phyloP scores from a whole-genome alignment of 2,113 vertebrate species.

The Poecilia latipinna region DNA sequence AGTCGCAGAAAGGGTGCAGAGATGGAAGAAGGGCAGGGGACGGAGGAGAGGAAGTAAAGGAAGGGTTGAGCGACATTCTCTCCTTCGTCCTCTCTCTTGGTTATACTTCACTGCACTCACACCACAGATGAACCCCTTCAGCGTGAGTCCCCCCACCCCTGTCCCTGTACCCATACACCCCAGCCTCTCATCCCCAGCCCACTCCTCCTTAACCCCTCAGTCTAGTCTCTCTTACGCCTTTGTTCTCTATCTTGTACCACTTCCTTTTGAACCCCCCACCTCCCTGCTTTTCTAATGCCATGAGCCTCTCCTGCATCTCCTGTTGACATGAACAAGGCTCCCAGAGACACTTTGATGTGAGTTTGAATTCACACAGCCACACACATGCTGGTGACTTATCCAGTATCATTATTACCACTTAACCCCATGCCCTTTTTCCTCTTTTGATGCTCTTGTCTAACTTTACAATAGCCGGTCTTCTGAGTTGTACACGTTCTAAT shows the following conservation, averaged over 20 bases:
- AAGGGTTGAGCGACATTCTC: slow-evolving; percentile 73
- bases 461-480: slow-evolving; percentile 28
- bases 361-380: slow-evolving; percentile 52
- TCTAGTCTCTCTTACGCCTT: slow-evolving; percentile 58
- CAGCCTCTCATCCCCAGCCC: slow-evolving; percentile 68
- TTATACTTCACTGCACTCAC: slow-evolving; percentile 75
- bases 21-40: slow-evolving; percentile 33
- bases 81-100: slow-evolving; percentile 66
- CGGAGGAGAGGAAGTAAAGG: slow-evolving; percentile 36
- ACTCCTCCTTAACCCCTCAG: slow-evolving; percentile 63
- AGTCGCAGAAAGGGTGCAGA: slow-evolving; percentile 63
- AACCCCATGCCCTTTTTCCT: slow-evolving; percentile 60
- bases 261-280: slow-evolving; percentile 65
- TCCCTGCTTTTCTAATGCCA: slow-evolving; percentile 41
- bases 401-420: slow-evolving; percentile 74
- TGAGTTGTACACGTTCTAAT: slow-evolving; percentile 40
- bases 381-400: slow-evolving; percentile 60
- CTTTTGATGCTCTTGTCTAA: slow-evolving; percentile 73
- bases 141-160: slow-evolving; percentile 15
- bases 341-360: slow-evolving; percentile 68
- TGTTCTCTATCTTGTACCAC: slow-evolving; percentile 68
- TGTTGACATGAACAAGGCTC: slow-evolving; percentile 71
- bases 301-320: slow-evolving; percentile 57
- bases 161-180: slow-evolving; percentile 41
- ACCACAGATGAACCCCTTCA: slow-evolving; percentile 70